Percentiles rank a stretch among this genome's conserved stretches.
These are phyloP conservation scores for Teleogryllus occipitalis DNA, from an alignment of 1,140 invertebrate species.

Conservation along the genomic window DNA sequence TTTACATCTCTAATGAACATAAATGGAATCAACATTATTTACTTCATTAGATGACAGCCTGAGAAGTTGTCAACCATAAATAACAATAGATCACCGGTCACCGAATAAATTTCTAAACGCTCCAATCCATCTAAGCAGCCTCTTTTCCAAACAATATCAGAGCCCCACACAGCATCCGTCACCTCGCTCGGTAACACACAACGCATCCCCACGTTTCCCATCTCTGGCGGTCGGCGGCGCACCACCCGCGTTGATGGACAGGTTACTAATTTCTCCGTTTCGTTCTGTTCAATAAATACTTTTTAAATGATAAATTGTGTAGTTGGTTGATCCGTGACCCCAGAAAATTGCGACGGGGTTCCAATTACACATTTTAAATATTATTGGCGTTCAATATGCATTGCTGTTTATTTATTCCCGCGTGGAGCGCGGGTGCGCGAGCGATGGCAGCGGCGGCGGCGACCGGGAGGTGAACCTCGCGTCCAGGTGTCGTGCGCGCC, in stretches of 20 bases:
- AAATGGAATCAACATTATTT: no score
- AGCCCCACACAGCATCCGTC: no score
- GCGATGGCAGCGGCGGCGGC: no score
- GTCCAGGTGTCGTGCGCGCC: not conserved
- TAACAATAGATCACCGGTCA: no score
- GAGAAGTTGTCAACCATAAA: no score
- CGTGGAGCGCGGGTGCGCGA: no score
- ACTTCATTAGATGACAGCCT: no score
- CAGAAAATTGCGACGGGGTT: constrained; percentile 3
- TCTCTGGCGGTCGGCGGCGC: not conserved
- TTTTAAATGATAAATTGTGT: constrained; percentile 6
- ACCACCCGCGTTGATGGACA: not conserved
- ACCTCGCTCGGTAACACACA: not conserved
- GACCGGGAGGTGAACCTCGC: not conserved
- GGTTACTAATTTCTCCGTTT: not conserved
- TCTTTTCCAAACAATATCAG: no score
- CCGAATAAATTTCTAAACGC: no score
- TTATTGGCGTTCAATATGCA: constrained; percentile 4
- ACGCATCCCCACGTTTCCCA: not conserved
- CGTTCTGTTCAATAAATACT: not conserved
- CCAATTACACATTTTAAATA: constrained; percentile 6
- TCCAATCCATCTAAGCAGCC: no score
- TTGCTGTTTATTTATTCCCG: not conserved
- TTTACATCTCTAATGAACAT: no score
- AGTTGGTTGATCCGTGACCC: not conserved